These are phyloP conservation scores for Sarcophaga subvicina DNA, from an alignment of 2,888 invertebrate species.

Conservation along the genomic window DNA sequence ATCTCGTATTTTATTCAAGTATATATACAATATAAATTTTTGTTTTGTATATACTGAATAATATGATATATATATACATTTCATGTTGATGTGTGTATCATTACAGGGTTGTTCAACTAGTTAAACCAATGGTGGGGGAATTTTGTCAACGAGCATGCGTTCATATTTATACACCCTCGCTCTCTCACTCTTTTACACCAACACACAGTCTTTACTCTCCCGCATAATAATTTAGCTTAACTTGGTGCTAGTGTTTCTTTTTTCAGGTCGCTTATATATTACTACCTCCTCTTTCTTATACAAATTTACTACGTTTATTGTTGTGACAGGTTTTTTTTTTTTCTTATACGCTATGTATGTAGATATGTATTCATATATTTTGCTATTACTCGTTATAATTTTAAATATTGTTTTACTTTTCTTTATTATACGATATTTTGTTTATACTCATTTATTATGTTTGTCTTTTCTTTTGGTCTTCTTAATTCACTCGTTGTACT, in stretches of 20 bases:
- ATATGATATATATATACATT: no score
- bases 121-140: slow-evolving; percentile 16
- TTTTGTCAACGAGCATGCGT: slow-evolving; percentile 38
- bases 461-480: slow-evolving; percentile 21
- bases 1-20: slow-evolving; percentile 19
- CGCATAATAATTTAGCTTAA: slow-evolving; percentile 1
- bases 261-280: slow-evolving; percentile 34
- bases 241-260: neutral
- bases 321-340: slow-evolving; percentile 63
- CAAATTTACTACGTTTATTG: slow-evolving; percentile 57
- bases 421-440: slow-evolving; percentile 3
- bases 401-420: slow-evolving; percentile 12
- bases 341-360: neutral
- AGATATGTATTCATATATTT: neutral
- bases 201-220: neutral
- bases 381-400: neutral
- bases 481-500: slow-evolving; percentile 28
- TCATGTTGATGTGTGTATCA: neutral
- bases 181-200: neutral
- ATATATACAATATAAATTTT: neutral
- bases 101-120: slow-evolving; percentile 33
- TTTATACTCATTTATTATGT: slow-evolving; percentile 4
- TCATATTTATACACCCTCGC: slow-evolving; percentile 26
- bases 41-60: neutral
- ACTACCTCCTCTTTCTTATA: slow-evolving; percentile 23